Percentiles rank a stretch among this genome's conserved stretches.
These are phyloP conservation scores for Dorcus parallelipipedus DNA, from an alignment of 2,888 invertebrate genomes.

Conservation along the genomic window DNA sequence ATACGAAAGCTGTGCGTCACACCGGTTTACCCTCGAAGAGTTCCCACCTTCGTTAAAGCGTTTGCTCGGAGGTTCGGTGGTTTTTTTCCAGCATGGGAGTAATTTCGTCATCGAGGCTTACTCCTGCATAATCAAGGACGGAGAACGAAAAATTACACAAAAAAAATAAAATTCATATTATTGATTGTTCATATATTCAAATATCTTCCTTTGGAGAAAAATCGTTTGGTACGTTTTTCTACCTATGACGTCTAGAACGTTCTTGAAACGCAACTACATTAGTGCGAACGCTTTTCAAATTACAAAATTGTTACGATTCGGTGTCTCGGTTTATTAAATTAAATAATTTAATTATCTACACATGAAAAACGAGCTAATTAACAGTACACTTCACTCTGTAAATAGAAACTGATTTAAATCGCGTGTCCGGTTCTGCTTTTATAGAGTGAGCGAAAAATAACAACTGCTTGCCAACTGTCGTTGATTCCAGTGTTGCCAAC, in stretches of 20 bases:
- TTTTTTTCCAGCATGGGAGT: constrained; percentile 27
- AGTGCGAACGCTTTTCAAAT: too few relatives aligned
- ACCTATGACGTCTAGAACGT: neutral
- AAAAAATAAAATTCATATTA: neutral
- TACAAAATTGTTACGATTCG: too few relatives aligned
- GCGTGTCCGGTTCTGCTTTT: too few relatives aligned
- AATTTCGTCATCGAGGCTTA: constrained; percentile 16
- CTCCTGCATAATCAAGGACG: constrained; percentile 2
- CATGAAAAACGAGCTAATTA: too few relatives aligned
- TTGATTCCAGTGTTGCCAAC: too few relatives aligned
- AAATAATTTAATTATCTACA: too few relatives aligned
- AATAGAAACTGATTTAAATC: too few relatives aligned
- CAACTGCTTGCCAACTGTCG: too few relatives aligned
- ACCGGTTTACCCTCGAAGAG: constrained; percentile 45
- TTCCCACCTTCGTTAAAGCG: constrained; percentile 19
- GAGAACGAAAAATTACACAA: constrained; percentile 1
- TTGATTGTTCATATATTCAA: constrained; percentile 13
- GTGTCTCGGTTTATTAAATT: neutral
- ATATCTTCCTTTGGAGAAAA: constrained; percentile 8
- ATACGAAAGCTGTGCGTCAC: too few relatives aligned
- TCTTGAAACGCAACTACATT: neutral
- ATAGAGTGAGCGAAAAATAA: too few relatives aligned
- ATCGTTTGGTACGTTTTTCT: neutral
- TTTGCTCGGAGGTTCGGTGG: constrained; percentile 23
- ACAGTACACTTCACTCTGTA: too few relatives aligned